Percentiles rank a stretch among this genome's conserved stretches.
Conservation (phyloP, 2,888 invertebrate species). For the Noctua pronuba region DNA sequence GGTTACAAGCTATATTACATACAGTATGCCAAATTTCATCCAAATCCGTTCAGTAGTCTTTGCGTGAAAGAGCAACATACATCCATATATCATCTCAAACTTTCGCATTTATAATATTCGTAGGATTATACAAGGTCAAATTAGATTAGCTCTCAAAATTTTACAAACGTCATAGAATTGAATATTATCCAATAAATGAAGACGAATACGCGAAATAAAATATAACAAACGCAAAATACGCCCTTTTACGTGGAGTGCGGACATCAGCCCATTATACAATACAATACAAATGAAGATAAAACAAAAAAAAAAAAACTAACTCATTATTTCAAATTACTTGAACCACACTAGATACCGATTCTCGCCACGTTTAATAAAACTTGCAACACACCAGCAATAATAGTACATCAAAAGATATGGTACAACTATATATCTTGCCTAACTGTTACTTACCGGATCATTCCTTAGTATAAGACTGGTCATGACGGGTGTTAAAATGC, state of each 20-base stretch:
- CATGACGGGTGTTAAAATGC: constrained; percentile 93
- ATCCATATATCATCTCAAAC: too few relatives aligned
- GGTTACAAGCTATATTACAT: too few relatives aligned
- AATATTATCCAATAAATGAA: neutral
- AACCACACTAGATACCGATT: neutral
- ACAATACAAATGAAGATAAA: neutral
- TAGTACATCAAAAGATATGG: neutral
- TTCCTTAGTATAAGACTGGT: constrained; percentile 92
- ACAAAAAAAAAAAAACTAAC: neutral
- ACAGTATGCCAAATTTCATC: too few relatives aligned
- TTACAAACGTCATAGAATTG: neutral
- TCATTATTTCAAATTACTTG: neutral
- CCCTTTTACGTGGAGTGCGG: too few relatives aligned
- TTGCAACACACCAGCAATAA: neutral
- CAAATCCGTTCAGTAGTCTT: too few relatives aligned
- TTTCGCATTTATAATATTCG: too few relatives aligned
- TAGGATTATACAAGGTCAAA: neutral
- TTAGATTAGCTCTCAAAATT: neutral
- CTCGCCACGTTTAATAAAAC: neutral
- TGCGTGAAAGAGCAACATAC: too few relatives aligned
- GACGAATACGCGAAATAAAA: too few relatives aligned
- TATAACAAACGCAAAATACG: too few relatives aligned
- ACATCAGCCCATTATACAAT: too few relatives aligned
- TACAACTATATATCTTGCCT: neutral
- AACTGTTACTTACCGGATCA: constrained; percentile 78